These are phyloP conservation scores for Calliphora vomitoria DNA, from an alignment of 2,888 invertebrate genomes.

Conservation along the genomic window DNA sequence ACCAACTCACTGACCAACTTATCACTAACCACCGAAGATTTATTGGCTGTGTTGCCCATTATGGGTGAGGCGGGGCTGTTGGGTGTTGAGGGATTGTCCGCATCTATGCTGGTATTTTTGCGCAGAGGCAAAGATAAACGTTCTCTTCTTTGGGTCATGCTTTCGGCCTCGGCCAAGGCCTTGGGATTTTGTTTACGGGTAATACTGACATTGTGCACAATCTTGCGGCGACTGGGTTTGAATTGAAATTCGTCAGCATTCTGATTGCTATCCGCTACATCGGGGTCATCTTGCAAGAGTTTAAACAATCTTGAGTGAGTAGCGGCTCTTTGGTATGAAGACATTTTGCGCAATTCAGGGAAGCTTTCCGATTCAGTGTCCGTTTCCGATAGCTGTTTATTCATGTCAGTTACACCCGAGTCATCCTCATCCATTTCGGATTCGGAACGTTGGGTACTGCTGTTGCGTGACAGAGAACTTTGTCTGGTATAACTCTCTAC, in stretches of 20 bases:
- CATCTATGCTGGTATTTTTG: conserved; percentile 84
- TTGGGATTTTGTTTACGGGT: conserved; percentile 83
- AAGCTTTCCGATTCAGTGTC: conserved; percentile 88
- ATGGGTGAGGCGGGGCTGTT: conserved; percentile 85
- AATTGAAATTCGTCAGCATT: conserved; percentile 80
- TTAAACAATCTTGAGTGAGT: conserved; percentile 90
- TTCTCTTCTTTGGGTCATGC: conserved; percentile 85
- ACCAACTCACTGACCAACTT: conserved; percentile 87
- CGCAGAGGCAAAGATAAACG: conserved; percentile 86
- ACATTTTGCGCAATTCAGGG: conserved; percentile 86
- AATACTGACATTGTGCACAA: conserved; percentile 84
- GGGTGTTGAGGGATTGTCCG: conserved; percentile 86
- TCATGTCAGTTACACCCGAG: conserved; percentile 90
- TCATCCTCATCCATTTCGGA: conserved; percentile 87
- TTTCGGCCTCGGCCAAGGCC: conserved; percentile 82
- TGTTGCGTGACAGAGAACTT: conserved; percentile 81
- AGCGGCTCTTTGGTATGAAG: conserved; percentile 88
- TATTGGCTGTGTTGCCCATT: conserved; percentile 84
- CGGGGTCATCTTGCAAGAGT: conserved; percentile 87
- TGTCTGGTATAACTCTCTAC: conserved; percentile 80
- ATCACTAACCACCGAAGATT: conserved; percentile 85
- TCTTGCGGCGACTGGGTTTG: conserved; percentile 82
- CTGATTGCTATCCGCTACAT: conserved; percentile 75
- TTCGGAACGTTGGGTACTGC: conserved; percentile 84
- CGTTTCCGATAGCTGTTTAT: conserved; percentile 88